phyloP scores from a whole-genome alignment of 2,113 vertebrate genomes.

The Scytalopus superciliaris region DNA sequence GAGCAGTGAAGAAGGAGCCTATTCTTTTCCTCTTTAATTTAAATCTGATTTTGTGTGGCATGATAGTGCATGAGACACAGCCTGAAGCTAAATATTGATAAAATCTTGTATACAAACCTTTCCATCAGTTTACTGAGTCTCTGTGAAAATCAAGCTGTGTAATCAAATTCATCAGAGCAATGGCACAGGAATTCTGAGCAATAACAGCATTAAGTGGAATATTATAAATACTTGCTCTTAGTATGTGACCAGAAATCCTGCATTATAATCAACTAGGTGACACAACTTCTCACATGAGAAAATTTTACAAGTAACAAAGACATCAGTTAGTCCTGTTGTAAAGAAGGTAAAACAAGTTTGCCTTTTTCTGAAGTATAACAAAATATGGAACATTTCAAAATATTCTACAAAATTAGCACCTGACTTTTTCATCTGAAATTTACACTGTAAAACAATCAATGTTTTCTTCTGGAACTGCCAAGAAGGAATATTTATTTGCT shows the following conservation, averaged over 20 bases:
- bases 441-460: neutral
- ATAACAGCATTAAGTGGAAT: neutral
- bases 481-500: neutral
- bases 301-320: neutral
- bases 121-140: neutral
- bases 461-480: neutral
- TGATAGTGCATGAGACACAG: neutral
- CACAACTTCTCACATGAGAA: neutral
- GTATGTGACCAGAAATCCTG: neutral
- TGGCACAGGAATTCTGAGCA: neutral
- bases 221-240: neutral
- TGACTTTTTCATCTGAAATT: neutral
- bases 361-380: neutral
- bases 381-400: neutral
- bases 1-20: neutral
- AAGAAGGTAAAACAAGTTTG: neutral
- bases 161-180: neutral
- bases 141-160: neutral
- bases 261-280: neutral
- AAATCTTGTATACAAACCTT: neutral
- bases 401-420: neutral
- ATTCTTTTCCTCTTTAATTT: neutral
- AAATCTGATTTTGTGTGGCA: neutral
- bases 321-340: neutral
- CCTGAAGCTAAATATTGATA: neutral